These are phyloP conservation scores for Gallinago stenura DNA, from an alignment of 2,797 vertebrate species.

Conservation along the genomic window DNA sequence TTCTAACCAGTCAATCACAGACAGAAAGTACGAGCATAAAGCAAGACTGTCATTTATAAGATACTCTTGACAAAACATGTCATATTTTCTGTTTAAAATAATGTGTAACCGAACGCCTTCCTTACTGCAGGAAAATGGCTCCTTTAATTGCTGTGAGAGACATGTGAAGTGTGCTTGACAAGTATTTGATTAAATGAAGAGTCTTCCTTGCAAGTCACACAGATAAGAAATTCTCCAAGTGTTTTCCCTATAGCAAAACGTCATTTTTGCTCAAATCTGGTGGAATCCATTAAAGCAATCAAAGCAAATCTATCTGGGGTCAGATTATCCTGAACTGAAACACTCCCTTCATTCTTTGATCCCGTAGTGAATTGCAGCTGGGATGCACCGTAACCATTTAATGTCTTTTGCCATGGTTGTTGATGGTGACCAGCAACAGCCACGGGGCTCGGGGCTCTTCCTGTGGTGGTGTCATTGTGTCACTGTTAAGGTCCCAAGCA, in stretches of 20 bases:
- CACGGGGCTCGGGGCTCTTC: background rate
- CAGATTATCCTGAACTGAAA: background rate
- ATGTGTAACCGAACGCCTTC: background rate
- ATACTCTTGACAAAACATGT: slow-evolving; percentile 55
- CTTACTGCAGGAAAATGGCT: background rate
- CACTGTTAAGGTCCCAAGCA: background rate
- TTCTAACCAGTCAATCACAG: background rate
- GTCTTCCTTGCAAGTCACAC: fast-evolving
- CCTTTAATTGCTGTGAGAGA: slow-evolving; percentile 36
- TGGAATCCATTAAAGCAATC: background rate
- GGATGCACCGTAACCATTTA: background rate
- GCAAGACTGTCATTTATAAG: slow-evolving; percentile 27
- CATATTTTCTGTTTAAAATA: slow-evolving; percentile 56
- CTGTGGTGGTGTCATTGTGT: fast-evolving
- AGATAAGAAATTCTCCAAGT: background rate
- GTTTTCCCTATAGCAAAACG: background rate
- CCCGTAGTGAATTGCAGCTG: background rate
- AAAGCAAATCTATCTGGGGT: background rate
- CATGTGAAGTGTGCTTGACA: slow-evolving; percentile 8
- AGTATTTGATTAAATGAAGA: slow-evolving; percentile 37
- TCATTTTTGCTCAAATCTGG: background rate
- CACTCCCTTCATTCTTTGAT: background rate
- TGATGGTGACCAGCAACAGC: background rate
- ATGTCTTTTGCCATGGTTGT: background rate
- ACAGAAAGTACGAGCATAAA: background rate